phyloP scores from a whole-genome alignment of 2,113 vertebrate genomes.

The Proterorhinus semilunaris region DNA sequence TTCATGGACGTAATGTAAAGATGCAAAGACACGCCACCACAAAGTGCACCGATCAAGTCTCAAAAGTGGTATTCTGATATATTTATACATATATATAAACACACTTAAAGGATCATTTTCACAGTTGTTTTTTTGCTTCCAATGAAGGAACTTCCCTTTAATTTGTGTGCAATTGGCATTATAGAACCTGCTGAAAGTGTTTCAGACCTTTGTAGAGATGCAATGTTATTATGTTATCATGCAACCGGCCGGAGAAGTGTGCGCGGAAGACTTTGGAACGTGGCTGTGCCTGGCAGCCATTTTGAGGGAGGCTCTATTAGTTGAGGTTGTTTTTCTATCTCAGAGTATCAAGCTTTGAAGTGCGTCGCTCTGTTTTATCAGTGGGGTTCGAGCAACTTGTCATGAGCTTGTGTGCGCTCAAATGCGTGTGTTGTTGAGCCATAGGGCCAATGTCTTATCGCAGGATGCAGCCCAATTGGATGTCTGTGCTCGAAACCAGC shows the following conservation, averaged over 20 bases:
- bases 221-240: constrained; percentile 46
- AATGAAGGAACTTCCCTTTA: constrained; percentile 40
- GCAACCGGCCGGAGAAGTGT: constrained; percentile 39
- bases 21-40: too few species aligned
- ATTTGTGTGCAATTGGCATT: constrained; percentile 43
- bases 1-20: too few species aligned
- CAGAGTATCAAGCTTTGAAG: constrained; percentile 69
- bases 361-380: constrained; percentile 69
- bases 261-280: constrained; percentile 36
- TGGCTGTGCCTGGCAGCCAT: constrained; percentile 60
- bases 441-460: constrained; percentile 65
- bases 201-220: constrained; percentile 33
- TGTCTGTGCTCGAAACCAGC: constrained; percentile 45
- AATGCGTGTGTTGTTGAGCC: constrained; percentile 41
- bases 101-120: neutral
- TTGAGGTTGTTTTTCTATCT: constrained; percentile 63
- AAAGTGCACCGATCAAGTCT: too few species aligned
- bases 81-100: too few species aligned
- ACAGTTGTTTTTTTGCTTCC: constrained; percentile 39
- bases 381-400: constrained; percentile 54
- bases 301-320: constrained; percentile 59
- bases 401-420: constrained; percentile 40
- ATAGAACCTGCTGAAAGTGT: constrained; percentile 49
- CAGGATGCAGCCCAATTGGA: constrained; percentile 58
- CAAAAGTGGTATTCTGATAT: neutral